These are phyloP conservation scores for Pseudococcus jackbeardsleyi DNA, from an alignment of 2,888 invertebrate genomes.

Conservation along the genomic window DNA sequence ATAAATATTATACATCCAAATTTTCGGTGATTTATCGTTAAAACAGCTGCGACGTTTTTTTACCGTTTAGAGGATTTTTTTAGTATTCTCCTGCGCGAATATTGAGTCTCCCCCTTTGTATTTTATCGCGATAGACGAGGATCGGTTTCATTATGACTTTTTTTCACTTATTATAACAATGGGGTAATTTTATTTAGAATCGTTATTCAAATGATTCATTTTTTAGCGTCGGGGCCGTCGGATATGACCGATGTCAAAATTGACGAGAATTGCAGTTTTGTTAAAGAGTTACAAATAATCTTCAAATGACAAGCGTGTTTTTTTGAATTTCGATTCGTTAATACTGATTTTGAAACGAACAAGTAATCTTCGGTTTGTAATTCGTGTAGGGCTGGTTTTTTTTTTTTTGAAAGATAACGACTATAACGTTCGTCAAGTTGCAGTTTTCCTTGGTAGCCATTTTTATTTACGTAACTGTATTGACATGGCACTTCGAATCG, in stretches of 20 bases:
- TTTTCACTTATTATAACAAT: constrained; percentile 13
- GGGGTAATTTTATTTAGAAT: constrained; percentile 36
- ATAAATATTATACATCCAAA: constrained; percentile 29
- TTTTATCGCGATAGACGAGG: not conserved
- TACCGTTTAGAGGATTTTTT: constrained; percentile 41
- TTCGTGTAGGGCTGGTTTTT: not conserved
- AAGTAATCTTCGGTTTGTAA: not conserved
- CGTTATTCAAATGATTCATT: constrained; percentile 17
- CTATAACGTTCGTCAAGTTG: not conserved
- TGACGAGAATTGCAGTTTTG: not conserved
- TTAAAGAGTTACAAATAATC: not conserved
- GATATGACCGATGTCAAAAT: constrained; percentile 23
- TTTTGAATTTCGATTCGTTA: not conserved
- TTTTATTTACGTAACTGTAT: not conserved
- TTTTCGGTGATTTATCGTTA: constrained; percentile 39
- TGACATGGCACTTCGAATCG: constrained; percentile 2
- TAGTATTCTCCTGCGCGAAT: not conserved
- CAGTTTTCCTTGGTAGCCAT: not conserved
- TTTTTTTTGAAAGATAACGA: not conserved
- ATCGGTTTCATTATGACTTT: constrained; percentile 7
- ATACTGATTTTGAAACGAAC: not conserved
- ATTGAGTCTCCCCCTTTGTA: not conserved
- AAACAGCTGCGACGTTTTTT: constrained; percentile 48
- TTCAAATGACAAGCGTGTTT: constrained; percentile 8
- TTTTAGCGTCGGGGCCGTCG: not conserved